Conservation (phyloP, 2,113 vertebrate genomes). For the Plectropomus leopardus region DNA sequence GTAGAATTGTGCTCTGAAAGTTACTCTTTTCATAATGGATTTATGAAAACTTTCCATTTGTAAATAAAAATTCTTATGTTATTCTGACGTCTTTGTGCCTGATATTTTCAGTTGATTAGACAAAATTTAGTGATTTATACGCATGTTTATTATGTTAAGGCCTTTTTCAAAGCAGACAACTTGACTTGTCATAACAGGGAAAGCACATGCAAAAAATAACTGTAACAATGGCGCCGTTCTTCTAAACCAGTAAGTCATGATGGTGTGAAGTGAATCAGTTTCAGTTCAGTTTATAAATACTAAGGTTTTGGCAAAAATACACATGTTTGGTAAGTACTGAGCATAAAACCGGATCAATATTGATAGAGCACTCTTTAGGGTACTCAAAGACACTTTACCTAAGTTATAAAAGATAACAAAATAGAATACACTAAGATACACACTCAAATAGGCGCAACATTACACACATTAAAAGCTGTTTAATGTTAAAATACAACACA, state of each 20-base stretch:
- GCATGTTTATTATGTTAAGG: background rate
- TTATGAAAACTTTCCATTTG: conserved; percentile 8
- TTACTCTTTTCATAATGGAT: conserved; percentile 9
- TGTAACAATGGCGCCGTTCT: background rate
- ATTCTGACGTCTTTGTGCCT: background rate
- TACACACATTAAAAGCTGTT: too few species aligned
- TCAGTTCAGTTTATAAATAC: too few species aligned
- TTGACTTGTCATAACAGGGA: background rate
- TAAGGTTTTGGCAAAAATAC: too few species aligned
- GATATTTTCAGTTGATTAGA: background rate
- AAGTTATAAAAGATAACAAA: too few species aligned
- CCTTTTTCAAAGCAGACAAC: background rate
- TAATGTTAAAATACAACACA: too few species aligned
- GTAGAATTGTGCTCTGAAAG: background rate
- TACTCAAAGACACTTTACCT: too few species aligned
- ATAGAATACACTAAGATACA: too few species aligned
- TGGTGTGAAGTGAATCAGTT: background rate
- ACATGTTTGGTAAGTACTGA: too few species aligned
- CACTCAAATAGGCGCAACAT: too few species aligned
- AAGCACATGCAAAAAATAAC: background rate
- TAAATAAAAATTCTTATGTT: conserved; percentile 41
- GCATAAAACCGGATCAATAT: too few species aligned
- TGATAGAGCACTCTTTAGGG: too few species aligned
- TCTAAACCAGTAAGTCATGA: background rate
- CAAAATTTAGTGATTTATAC: background rate